Evolutionary conservation across 2,113 vertebrate species (phyloP), one percentile per base, ranked within the genome.

Genomic region (Antechinus stuartii): DNA sequence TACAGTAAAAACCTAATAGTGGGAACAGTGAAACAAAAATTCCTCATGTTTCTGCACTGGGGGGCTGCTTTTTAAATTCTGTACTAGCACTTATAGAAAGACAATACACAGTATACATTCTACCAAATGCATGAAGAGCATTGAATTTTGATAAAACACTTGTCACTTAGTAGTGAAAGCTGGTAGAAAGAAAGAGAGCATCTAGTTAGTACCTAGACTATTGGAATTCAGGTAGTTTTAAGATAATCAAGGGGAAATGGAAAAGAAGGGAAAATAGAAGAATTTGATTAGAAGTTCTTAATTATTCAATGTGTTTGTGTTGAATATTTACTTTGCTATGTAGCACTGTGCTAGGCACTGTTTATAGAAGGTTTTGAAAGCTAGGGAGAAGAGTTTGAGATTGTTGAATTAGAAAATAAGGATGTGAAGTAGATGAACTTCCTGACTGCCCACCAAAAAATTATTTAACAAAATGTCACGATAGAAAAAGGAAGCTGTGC

Each of bases 321-420:
- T 92, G 52, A 94, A 95, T 90, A 76, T 35, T 92, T 91, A 56
- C 50, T n/a, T 52, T 92, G 9, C 9, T 94, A 53, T 61, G 95
- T 54, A 91, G 35, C 6, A 42, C 23, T 25, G 0, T 56, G 54
- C 25, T 94, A 26, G 46, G 91, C 92, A 23, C 10, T 90, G 0
- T 54, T 46, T 92, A 89, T 95, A 68, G 90, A 56, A 90, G 56
- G 47, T 12, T 68, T 35, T 35, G 61, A n/a, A 76, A 76, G 2
- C n/a, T 19, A 42, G 16, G 16, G 16, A 84, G 68, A 84, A 84
- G 14, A 76, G 68, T 84, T 84, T 84, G n/a, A n/a, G 68, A 84
- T 8, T 84, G 68, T 84, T 84, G n/a, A 84, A 84, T 6, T 22
- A 84, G 68, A 16, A 84, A 84, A 23, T 42, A 42, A 84, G n/a